These are phyloP conservation scores for Phallusia fumigata DNA, from an alignment of 23 tunicate genomes.

Conservation along the genomic window DNA sequence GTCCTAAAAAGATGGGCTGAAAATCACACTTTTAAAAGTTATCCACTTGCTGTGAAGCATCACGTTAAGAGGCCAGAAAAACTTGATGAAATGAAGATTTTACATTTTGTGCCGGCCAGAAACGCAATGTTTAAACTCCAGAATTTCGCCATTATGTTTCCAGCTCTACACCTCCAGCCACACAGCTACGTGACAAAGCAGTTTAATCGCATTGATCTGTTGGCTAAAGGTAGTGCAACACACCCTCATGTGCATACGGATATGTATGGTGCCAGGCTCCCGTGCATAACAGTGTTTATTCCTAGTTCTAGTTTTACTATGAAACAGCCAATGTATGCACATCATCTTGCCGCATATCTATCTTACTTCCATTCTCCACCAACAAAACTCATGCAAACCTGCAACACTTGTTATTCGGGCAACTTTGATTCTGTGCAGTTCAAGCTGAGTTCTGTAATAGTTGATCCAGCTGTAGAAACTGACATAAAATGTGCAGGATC, in stretches of 20 bases:
- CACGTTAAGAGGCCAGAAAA: constrained; percentile 21
- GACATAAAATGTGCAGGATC: background rate
- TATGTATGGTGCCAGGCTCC: constrained; percentile 7
- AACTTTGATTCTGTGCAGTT: constrained; percentile 10
- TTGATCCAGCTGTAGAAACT: background rate
- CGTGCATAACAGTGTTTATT: constrained; percentile 18
- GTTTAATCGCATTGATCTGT: constrained; percentile 15
- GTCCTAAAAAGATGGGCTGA: constrained; percentile 38
- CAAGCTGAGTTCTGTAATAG: constrained; percentile 13
- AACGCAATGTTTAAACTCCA: constrained; percentile 23
- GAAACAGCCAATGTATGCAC: constrained; percentile 68
- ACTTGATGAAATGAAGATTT: constrained; percentile 11
- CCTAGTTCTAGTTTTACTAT: constrained; percentile 21
- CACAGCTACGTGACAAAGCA: constrained; percentile 13
- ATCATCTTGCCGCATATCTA: constrained; percentile 53
- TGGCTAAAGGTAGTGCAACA: background rate
- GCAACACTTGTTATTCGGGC: constrained; percentile 32
- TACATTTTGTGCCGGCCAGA: constrained; percentile 55
- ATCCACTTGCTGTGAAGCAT: constrained; percentile 25
- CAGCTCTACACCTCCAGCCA: constrained; percentile 24
- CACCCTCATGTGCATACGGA: constrained; percentile 18
- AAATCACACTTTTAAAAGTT: constrained; percentile 46
- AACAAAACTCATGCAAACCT: constrained; percentile 24
- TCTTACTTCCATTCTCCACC: constrained; percentile 42
- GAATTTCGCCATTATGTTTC: constrained; percentile 20